A percentile compares a stretch with the other conserved stretches of the same genome.
phyloP scores from a whole-genome alignment of 2,113 vertebrate genomes.

The Zapus hudsonius region DNA sequence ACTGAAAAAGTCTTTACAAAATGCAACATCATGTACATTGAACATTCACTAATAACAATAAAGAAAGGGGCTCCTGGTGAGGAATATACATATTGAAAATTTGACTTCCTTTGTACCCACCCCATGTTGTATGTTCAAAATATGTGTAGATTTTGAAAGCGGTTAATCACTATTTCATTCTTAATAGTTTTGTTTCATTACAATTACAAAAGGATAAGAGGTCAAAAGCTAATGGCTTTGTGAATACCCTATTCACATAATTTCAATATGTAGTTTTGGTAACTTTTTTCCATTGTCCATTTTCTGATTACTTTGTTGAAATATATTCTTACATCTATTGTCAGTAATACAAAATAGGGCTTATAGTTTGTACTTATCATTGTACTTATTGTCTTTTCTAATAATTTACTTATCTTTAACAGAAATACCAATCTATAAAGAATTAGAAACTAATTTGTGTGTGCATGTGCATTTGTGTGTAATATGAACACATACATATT shows the following conservation, averaged over 20 bases:
- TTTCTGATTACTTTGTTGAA: neutral
- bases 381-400: neutral
- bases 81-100: neutral
- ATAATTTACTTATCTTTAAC: conserved; percentile 5
- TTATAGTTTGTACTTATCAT: neutral
- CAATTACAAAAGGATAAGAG: neutral
- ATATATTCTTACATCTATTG: neutral
- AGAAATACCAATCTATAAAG: neutral
- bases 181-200: neutral
- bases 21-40: no score
- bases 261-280: neutral
- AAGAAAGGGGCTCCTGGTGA: neutral
- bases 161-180: neutral
- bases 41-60: no score
- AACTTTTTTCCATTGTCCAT: neutral
- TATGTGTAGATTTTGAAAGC: neutral
- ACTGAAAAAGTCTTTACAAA: no score
- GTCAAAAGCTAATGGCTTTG: neutral
- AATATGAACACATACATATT: neutral
- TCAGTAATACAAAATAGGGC: neutral
- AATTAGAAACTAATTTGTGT: neutral
- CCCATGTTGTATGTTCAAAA: neutral
- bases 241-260: neutral
- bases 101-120: no score
- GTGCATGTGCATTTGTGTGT: neutral